Conservation (phyloP, 2,888 invertebrate species). For the Melieria crassipennis region DNA sequence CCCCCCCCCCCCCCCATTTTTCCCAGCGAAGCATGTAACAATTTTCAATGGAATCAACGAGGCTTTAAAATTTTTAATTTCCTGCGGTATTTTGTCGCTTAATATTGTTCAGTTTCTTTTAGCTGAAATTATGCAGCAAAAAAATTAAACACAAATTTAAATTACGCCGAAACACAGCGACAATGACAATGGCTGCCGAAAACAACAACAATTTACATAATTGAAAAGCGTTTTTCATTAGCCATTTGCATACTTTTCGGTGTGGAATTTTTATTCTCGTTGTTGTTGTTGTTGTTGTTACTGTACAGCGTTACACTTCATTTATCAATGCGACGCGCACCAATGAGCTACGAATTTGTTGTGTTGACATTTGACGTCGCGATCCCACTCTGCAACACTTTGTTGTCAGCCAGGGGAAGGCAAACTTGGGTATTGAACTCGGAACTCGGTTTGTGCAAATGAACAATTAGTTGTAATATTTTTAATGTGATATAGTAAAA, state of each 20-base stretch:
- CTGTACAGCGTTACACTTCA: constrained; percentile 23
- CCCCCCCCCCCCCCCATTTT: too few relatives aligned
- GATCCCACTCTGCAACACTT: too few relatives aligned
- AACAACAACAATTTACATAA: constrained; percentile 28
- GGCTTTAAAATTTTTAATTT: constrained; percentile 14
- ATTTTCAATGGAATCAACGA: background rate
- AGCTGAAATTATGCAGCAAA: background rate
- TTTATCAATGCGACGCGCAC: constrained; percentile 21
- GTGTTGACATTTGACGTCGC: too few relatives aligned
- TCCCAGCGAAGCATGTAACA: too few relatives aligned
- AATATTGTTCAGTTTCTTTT: background rate
- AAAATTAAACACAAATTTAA: background rate
- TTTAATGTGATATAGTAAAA: too few relatives aligned
- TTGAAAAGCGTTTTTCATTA: constrained; percentile 23
- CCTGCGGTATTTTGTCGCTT: background rate
- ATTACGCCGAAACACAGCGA: background rate
- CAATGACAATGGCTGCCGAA: background rate
- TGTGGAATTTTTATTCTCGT: background rate
- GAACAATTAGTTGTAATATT: too few relatives aligned
- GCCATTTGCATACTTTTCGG: constrained; percentile 18
- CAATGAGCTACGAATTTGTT: too few relatives aligned
- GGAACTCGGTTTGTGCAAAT: too few relatives aligned
- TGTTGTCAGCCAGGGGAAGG: too few relatives aligned
- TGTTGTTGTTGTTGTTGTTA: background rate
- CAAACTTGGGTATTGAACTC: too few relatives aligned